These are phyloP conservation scores for Thereva unica DNA, from an alignment of 2,888 invertebrate species.

Conservation along the genomic window DNA sequence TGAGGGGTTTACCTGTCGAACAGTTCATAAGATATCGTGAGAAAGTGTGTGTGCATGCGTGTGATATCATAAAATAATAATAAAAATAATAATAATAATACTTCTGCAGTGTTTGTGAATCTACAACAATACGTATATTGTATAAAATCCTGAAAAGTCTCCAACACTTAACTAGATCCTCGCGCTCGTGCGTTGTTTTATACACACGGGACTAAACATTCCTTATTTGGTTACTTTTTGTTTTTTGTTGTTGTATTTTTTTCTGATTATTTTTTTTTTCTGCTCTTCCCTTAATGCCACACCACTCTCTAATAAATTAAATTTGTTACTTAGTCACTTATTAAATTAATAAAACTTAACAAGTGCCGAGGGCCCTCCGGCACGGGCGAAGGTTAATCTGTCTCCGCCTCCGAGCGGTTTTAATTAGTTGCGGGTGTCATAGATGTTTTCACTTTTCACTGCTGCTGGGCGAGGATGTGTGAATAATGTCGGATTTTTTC, in stretches of 20 bases:
- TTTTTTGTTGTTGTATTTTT: too few species aligned
- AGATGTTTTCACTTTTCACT: slow-evolving; percentile 20
- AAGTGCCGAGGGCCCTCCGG: slow-evolving; percentile 40
- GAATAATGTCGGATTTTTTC: slow-evolving; percentile 11
- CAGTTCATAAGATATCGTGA: slow-evolving; percentile 7
- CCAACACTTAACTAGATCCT: too few species aligned
- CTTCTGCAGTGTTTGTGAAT: too few species aligned
- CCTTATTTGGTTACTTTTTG: too few species aligned
- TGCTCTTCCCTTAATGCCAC: too few species aligned
- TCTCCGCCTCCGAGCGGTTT: slow-evolving; percentile 13
- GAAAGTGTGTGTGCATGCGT: background rate
- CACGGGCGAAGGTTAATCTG: slow-evolving; percentile 38
- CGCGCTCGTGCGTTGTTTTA: too few species aligned
- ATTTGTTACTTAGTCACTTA: slow-evolving; percentile 41
- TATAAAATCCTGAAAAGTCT: too few species aligned
- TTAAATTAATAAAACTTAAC: slow-evolving; percentile 43
- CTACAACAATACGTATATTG: too few species aligned
- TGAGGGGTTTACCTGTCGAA: slow-evolving; percentile 22
- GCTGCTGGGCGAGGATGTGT: slow-evolving; percentile 7
- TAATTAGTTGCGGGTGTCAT: slow-evolving; percentile 21
- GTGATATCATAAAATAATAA: too few species aligned
- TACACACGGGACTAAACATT: too few species aligned
- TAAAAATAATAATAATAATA: too few species aligned
- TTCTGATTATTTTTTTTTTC: too few species aligned
- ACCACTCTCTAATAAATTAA: slow-evolving; percentile 40